Base-by-base conservation (phyloP, 1,140 invertebrate genomes). In the Cardiocondyla obscurior region DNA sequence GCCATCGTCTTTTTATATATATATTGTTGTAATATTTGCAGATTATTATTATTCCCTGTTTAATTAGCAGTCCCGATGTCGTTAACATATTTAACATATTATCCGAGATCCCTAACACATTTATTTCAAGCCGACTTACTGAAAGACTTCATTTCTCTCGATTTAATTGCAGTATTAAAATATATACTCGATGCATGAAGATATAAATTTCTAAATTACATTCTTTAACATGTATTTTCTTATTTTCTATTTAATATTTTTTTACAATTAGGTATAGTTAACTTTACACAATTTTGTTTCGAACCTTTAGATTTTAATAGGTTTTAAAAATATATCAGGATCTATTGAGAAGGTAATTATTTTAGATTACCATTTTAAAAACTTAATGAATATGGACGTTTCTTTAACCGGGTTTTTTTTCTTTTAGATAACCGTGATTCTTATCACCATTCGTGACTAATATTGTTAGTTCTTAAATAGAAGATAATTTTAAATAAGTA, bases 391-490 rank as follows among this genome's bases (percentile, higher is more conserved):
- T 12, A 62, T 22, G 39, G 14, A 39, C 22, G 39, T 39, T 22
- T 62, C 10, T 6, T 62, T 2, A 62, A 39, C n/a, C n/a, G n/a
- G n/a, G n/a, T n/a, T n/a, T n/a, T n/a, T n/a, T n/a, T 60, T 46
- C 19, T 46, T 28, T 55, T 36, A 10, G 5, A 10, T 36, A n/a
- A 55, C n/a, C 42, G 42, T 36, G 44, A 64, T 36, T 36, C 14
- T 49, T 49, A 64, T 72, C 69, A 22, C n/a, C 55, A 19, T 25
- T 49, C 39, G 28, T 64, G 73, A 49, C 28, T 44, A 16, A 30
- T 55, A 14, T 28, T 30, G 10, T 44, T 76, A n/a, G 49, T 64
- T 2, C 19, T 36, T 22, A 49, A 74, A 64, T 25, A 70, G 19
- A 19, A 22, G 7, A 36, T 65, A 36, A 33, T 36, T 49, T 65